Conservation (phyloP, 1,140 invertebrate species). For the Achatina immaculata region DNA sequence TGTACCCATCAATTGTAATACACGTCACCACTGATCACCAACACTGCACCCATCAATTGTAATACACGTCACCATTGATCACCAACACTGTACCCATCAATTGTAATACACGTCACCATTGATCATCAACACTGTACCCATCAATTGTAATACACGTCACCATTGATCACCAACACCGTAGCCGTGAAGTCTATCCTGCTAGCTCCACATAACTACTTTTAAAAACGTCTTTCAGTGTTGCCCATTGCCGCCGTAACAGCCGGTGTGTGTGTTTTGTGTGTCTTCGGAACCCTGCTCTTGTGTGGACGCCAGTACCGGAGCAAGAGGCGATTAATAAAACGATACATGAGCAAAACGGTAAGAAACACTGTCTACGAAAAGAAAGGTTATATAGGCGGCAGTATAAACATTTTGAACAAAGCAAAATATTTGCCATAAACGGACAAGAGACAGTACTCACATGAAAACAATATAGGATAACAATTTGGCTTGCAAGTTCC, state of each 20-base stretch:
- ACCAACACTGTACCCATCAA: too few relatives aligned
- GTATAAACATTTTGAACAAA: not conserved
- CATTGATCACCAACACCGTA: too few relatives aligned
- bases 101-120: too few relatives aligned
- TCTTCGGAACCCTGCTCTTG: not conserved
- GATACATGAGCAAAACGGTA: slow-evolving; percentile 5
- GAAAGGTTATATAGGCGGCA: not conserved
- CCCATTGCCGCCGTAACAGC: not conserved
- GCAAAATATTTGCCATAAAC: not conserved
- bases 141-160: too few relatives aligned
- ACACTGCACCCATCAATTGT: too few relatives aligned
- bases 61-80: too few relatives aligned
- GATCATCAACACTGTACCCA: too few relatives aligned
- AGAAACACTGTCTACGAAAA: not conserved
- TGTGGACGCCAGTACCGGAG: slow-evolving; percentile 3
- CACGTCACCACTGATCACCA: too few relatives aligned
- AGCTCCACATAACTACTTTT: too few relatives aligned
- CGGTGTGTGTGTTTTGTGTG: not conserved
- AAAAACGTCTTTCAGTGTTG: too few relatives aligned
- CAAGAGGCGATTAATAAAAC: not conserved
- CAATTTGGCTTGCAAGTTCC: not conserved
- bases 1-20: too few relatives aligned
- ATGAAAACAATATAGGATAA: not conserved
- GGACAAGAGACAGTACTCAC: not conserved
- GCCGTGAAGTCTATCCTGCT: too few relatives aligned